Evolutionary conservation across 2,797 vertebrate species (phyloP), one percentile per base, ranked within the genome.

Genomic region (Halcyon chelicuti): DNA sequence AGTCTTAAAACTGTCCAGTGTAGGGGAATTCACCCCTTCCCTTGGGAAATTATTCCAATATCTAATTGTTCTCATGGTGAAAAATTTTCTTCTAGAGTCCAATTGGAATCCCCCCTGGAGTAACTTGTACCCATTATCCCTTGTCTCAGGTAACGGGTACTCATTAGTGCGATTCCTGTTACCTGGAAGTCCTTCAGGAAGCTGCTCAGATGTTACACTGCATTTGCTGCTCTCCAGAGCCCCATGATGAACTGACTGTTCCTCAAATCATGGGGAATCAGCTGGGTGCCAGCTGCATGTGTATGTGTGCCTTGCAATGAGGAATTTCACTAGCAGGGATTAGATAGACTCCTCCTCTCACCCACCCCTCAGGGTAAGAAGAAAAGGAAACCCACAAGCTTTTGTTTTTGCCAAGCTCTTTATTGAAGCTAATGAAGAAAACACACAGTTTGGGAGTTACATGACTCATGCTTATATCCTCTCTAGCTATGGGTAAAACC

Each of bases 401-500:
- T 90, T 62, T 55, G 66, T 62, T 66, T 90, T 88, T 92, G 54
- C 68, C 11, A 62, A 46, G 21, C 8, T 91, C n/a, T 65, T 80
- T 62, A 47, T 28, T 88, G 37, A 82, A 78, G 54, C 66, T 82
- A 61, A 86, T 51, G 79, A 83, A 72, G 92, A 84, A 88, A 84
- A 79, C 44, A 54, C 55, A 49, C 28, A 33, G 37, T 72, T 65
- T 81, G 44, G 35, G 47, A 86, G 66, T 44, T 90, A 40, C 33
- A 16, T 26, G 73, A 60, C 31, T 90, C 2, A 22, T 35, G 51
- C 18, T 81, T 66, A 13, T 37, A 75, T 29, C 51, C 51, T 90
- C 76, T 72, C 68, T 29, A 74, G 61, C 47, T 88, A n/a, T 80
- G 39, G 4, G 37, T 55, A 75, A 73, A 91, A 35, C 55, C 70